phyloP scores from a whole-genome alignment of 2,888 invertebrate genomes.

The Meganola albula region DNA sequence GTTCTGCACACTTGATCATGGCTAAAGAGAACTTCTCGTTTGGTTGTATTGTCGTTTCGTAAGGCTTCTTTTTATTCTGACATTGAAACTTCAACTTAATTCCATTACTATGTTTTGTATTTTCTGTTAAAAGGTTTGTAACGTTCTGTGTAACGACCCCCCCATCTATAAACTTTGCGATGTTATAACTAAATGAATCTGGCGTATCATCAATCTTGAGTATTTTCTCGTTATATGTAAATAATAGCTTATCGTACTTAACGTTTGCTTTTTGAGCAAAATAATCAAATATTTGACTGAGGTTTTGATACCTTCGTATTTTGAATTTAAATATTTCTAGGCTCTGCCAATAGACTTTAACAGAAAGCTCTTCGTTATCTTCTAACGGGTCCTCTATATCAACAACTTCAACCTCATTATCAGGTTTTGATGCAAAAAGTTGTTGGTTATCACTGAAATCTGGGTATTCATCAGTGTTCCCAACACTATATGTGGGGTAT shows the following conservation, averaged over 20 bases:
- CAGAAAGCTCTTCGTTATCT: slow-evolving; percentile 62
- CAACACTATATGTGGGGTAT: slow-evolving; percentile 46
- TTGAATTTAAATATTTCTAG: slow-evolving; percentile 54
- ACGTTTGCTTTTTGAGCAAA: slow-evolving; percentile 53
- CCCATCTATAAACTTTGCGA: slow-evolving; percentile 67
- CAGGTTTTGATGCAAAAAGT: slow-evolving; percentile 35
- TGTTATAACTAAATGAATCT: slow-evolving; percentile 54
- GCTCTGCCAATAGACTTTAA: slow-evolving; percentile 68
- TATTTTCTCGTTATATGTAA: slow-evolving; percentile 57
- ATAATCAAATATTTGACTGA: slow-evolving; percentile 55
- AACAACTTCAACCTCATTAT: slow-evolving; percentile 25
- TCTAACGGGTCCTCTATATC: slow-evolving; percentile 34
- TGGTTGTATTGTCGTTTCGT: slow-evolving; percentile 37
- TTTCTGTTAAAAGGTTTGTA: slow-evolving; percentile 26
- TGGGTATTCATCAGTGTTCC: slow-evolving; percentile 56
- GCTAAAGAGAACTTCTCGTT: slow-evolving; percentile 52
- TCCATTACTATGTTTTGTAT: slow-evolving; percentile 24
- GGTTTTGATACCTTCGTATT: slow-evolving; percentile 57
- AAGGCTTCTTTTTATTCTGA: slow-evolving; percentile 56
- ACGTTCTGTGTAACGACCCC: slow-evolving; percentile 52
- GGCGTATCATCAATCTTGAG: slow-evolving; percentile 60
- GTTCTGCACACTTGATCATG: slow-evolving; percentile 68
- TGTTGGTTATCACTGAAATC: slow-evolving; percentile 43
- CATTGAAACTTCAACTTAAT: slow-evolving; percentile 65
- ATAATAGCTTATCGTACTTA: slow-evolving; percentile 45